Evolutionary conservation across 2,113 vertebrate genomes (phyloP), one percentile per base, ranked within the genome.

Genomic region (Sphyrna mokarran): DNA sequence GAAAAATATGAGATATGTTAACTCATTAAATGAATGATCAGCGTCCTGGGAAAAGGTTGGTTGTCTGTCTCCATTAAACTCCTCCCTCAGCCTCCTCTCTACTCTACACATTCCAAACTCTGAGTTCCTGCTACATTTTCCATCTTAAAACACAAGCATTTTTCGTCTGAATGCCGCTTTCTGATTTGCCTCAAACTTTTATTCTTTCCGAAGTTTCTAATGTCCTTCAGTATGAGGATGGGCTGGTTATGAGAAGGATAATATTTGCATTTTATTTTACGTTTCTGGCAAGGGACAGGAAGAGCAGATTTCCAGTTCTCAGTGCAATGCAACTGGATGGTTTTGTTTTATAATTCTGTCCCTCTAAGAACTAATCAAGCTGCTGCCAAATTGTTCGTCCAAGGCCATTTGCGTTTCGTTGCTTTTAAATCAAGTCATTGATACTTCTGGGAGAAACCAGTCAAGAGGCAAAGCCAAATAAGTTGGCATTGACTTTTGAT

Each of bases 401-500:
- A 66, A 91, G 89, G 58, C 61, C 89, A 93, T 93, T 93, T 93
- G 18, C 5, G 66, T 18, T 37, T 93, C 33, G 8, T 18, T 91
- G 61, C 14, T 66, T 91, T 91, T 91, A 91, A 18, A 68, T 68
- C 11, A 61, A 33, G 87, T 61, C 89, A 91, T 91, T 66, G 58
- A 66, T 93, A 37, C 63, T 93, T 93, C 61, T 66, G 33, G 61
- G 11, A 91, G 87, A 63, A 91, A 66, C 16, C 8, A 7, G 8
- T 37, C 8, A 61, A n/a, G 61, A 37, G 66, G 16, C 16, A 37
- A 93, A n/a, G 89, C 58, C 66, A 66, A 93, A 83, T 16, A 83
- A 37, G n/a, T 66, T 93, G 89, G 61, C 89, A 68, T 93, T 93
- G 66, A 93, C 37, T 63, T 66, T 91, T 91, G 33, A 63, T 91